A percentile compares a stretch with the other conserved stretches of the same genome.
phyloP scores from a whole-genome alignment of 2,888 invertebrate species.

The Sericinus montela region DNA sequence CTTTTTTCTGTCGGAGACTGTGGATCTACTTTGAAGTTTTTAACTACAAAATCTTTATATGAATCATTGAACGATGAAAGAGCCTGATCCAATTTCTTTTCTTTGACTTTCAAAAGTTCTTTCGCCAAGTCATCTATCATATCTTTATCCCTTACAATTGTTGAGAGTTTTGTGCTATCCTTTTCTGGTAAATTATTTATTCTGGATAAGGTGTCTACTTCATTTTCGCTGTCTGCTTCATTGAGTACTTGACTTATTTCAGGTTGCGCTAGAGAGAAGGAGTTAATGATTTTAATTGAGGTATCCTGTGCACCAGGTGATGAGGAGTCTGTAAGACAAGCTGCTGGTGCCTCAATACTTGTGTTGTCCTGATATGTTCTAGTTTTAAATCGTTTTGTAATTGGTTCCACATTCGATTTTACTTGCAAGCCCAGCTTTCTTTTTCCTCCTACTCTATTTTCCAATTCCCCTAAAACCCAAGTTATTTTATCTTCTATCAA shows the following conservation, averaged over 20 bases:
- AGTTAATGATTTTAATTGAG: conserved; percentile 25
- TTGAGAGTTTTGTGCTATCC: neutral
- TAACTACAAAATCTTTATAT: conserved; percentile 50
- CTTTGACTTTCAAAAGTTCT: conserved; percentile 2
- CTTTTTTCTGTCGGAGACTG: conserved; percentile 28
- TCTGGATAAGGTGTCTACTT: conserved; percentile 1
- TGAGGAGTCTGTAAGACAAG: neutral
- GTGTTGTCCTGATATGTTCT: conserved; percentile 4
- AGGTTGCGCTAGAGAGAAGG: conserved; percentile 27
- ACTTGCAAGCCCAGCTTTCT: neutral
- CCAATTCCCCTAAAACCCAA: conserved; percentile 27
- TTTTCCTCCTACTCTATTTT: neutral
- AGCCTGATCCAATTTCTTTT: conserved; percentile 20
- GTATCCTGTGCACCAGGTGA: neutral
- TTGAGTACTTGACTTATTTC: conserved; percentile 18
- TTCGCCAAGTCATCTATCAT: neutral
- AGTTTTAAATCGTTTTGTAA: conserved; percentile 15
- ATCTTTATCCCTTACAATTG: neutral
- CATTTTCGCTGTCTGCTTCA: conserved; percentile 13
- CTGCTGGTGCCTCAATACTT: neutral
- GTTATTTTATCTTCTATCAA: conserved; percentile 38
- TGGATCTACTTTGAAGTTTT: conserved; percentile 26
- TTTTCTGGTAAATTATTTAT: neutral
- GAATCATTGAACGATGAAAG: conserved; percentile 52
- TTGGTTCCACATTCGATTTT: conserved; percentile 9